A percentile compares a stretch with the other conserved stretches of the same genome.
Conservation (phyloP, 2,113 vertebrate species). For the Psophia crepitans region DNA sequence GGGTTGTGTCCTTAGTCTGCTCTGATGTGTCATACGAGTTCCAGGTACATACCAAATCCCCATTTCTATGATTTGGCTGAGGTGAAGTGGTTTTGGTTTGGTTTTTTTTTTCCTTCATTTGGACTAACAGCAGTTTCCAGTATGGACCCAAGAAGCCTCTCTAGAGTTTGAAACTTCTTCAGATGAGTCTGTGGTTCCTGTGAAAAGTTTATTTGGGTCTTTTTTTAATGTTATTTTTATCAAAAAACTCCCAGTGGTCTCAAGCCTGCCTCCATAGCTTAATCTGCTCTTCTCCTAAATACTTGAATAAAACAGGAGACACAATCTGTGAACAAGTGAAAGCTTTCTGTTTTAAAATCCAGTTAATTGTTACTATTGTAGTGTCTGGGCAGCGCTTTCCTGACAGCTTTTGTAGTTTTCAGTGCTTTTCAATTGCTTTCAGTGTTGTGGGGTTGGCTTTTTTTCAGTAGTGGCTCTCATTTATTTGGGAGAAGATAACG, state of each 20-base stretch:
- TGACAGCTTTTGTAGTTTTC: background rate
- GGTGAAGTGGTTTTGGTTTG: no score
- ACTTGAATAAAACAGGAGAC: background rate
- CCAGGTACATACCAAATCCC: no score
- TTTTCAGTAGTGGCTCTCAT: no score
- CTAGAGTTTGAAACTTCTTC: background rate
- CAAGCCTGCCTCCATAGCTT: background rate
- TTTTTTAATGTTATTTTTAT: background rate
- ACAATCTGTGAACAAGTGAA: background rate
- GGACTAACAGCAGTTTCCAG: background rate
- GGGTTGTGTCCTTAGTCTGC: background rate
- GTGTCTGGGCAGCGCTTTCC: background rate
- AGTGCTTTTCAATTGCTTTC: background rate
- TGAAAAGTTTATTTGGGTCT: background rate
- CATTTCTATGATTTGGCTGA: background rate
- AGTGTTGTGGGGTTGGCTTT: no score
- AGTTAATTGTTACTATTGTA: background rate
- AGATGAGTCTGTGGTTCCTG: background rate
- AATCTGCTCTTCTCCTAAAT: background rate
- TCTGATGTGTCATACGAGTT: rapidly evolving
- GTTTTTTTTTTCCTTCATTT: background rate
- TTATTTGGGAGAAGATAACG: background rate
- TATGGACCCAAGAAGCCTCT: background rate
- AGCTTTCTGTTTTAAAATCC: background rate
- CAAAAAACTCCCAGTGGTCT: background rate